These are phyloP conservation scores for Perizoma affinitatum DNA, from an alignment of 2,888 invertebrate genomes.

Conservation along the genomic window DNA sequence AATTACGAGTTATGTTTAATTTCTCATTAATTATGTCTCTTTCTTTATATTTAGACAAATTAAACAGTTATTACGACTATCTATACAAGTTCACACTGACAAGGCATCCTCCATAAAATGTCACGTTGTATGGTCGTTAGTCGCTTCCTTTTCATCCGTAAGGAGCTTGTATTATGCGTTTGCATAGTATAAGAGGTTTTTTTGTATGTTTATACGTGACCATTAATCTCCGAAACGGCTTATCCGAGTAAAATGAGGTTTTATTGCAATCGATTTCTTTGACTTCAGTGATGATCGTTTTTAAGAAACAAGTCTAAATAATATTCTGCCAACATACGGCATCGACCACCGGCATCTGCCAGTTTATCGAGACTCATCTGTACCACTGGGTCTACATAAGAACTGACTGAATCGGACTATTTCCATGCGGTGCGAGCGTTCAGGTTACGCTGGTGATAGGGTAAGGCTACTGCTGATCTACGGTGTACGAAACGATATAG, in stretches of 20 bases:
- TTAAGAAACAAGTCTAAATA: constrained; percentile 3
- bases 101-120: no score
- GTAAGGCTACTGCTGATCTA: background rate
- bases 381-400: constrained; percentile 8
- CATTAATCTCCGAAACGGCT: no score
- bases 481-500: no score
- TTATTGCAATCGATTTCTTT: no score
- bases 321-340: constrained; percentile 1
- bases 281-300: no score
- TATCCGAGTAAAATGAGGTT: no score
- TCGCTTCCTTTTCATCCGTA: no score
- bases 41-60: background rate
- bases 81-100: no score
- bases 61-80: background rate
- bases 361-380: constrained; percentile 18
- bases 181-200: no score
- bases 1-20: constrained; percentile 1
- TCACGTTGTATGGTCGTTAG: no score
- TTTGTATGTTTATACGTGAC: no score
- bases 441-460: constrained; percentile 18
- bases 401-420: background rate
- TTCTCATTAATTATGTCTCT: background rate
- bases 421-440: constrained; percentile 19
- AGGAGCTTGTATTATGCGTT: no score
- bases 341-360: constrained; percentile 3